These are phyloP conservation scores for Pachyuromys duprasi DNA, from an alignment of 2,797 vertebrate species.

Conservation along the genomic window DNA sequence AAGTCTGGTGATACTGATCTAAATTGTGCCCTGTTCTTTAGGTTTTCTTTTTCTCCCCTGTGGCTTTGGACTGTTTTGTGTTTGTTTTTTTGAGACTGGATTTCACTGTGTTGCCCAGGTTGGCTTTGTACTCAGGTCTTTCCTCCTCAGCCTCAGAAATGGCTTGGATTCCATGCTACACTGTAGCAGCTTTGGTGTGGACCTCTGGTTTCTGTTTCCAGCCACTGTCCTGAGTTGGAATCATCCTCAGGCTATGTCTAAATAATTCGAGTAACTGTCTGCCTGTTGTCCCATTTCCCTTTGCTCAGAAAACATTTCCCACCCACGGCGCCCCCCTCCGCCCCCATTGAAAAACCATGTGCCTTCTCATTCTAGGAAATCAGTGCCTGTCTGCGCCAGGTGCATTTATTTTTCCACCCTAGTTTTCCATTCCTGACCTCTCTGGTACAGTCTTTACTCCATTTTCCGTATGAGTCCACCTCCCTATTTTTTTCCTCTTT, in stretches of 20 bases:
- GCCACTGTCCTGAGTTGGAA: slow-evolving; percentile 9
- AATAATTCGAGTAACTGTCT: slow-evolving; percentile 41
- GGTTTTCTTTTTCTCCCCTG: background rate
- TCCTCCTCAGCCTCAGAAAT: background rate
- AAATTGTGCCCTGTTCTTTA: background rate
- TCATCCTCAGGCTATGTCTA: background rate
- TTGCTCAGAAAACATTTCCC: slow-evolving; percentile 50
- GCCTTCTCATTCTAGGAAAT: slow-evolving; percentile 25
- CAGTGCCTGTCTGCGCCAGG: background rate
- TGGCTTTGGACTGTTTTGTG: slow-evolving; percentile 11
- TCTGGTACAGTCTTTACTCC: background rate
- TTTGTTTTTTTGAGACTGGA: background rate
- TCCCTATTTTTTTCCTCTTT: background rate
- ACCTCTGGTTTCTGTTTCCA: background rate
- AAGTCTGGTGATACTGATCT: background rate
- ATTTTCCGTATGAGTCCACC: background rate
- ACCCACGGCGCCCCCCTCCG: background rate
- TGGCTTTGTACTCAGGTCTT: background rate
- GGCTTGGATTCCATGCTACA: background rate
- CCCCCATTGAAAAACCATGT: background rate
- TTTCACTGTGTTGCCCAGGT: background rate
- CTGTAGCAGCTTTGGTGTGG: background rate
- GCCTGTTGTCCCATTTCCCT: background rate
- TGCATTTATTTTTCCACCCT: slow-evolving; percentile 19
- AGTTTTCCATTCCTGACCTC: background rate